phyloP scores from a whole-genome alignment of 37 sponge, comb jelly and placozoan species.

The Beroe forskalii region DNA sequence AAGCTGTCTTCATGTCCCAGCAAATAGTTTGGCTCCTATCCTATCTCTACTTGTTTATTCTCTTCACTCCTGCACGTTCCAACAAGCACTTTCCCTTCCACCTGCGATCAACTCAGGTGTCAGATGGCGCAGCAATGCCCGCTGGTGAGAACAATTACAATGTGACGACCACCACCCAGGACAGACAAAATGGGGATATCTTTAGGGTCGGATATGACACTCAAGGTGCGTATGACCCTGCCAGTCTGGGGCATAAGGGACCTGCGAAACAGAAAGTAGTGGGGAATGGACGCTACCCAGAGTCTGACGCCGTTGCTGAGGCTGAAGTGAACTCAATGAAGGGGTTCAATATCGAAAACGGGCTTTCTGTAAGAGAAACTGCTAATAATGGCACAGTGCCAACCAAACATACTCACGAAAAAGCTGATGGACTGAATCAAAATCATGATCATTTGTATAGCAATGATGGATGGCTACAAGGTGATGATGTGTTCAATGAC shows the following conservation, averaged over 20 bases:
- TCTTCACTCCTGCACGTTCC: not conserved
- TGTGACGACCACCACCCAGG: not conserved
- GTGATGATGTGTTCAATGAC: no score
- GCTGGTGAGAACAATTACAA: not conserved
- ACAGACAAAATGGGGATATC: not conserved
- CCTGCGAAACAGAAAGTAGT: not conserved
- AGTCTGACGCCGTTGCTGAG: no score
- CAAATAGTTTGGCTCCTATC: not conserved
- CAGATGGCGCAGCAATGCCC: not conserved
- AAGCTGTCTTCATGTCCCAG: not conserved
- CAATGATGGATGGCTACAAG: no score
- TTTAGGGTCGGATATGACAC: not conserved
- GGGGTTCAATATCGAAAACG: no score
- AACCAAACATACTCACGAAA: no score
- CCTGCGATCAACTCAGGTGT: not conserved
- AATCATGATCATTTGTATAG: no score
- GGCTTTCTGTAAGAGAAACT: no score
- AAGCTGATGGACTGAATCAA: no score
- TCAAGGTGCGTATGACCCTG: not conserved
- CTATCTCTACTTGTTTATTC: not conserved
- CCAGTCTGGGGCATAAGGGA: not conserved
- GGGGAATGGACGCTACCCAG: no score
- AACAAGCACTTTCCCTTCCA: constrained; percentile 61
- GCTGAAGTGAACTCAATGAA: no score
- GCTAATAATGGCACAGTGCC: no score